Evolutionary conservation across 1,140 invertebrate genomes (phyloP).

Genomic region (Ips nitidus): DNA sequence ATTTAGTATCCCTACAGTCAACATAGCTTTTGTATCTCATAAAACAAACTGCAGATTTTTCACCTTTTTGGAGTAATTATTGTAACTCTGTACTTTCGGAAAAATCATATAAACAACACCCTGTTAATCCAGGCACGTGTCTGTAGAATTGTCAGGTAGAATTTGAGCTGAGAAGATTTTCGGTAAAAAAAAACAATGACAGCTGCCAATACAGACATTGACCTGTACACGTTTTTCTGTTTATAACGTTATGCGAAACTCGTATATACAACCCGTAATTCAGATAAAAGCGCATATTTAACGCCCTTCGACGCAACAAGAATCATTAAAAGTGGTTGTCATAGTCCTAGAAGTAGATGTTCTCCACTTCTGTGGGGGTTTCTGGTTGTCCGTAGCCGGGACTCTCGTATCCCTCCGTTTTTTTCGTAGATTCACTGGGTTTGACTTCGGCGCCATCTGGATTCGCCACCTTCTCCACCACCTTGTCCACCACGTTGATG

Average conservation of each 20-base stretch:
- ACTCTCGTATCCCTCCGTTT: slow-evolving; percentile 43
- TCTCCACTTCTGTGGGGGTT: slow-evolving; percentile 52
- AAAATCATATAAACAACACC: no score
- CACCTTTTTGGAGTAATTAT: no score
- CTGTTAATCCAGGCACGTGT: background rate
- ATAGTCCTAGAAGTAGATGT: slow-evolving; percentile 46
- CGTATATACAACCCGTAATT: background rate
- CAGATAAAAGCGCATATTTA: background rate
- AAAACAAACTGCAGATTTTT: no score
- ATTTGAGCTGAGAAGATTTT: background rate
- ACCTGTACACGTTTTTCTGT: background rate
- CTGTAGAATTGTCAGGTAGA: background rate
- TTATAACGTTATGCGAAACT: background rate
- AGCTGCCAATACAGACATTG: background rate
- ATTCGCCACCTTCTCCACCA: slow-evolving; percentile 47
- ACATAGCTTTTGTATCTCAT: no score
- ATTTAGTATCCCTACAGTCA: no score
- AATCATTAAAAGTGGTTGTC: no score
- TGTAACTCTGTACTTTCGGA: no score
- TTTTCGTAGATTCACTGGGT: slow-evolving; percentile 22
- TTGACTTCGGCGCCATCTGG: slow-evolving; percentile 15
- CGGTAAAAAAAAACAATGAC: background rate
- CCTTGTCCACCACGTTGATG: slow-evolving; percentile 48
- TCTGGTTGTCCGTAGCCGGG: slow-evolving; percentile 49
- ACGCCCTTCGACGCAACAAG: no score